Conservation (phyloP, 2,888 invertebrate species). For the Toxonevra muliebris region DNA sequence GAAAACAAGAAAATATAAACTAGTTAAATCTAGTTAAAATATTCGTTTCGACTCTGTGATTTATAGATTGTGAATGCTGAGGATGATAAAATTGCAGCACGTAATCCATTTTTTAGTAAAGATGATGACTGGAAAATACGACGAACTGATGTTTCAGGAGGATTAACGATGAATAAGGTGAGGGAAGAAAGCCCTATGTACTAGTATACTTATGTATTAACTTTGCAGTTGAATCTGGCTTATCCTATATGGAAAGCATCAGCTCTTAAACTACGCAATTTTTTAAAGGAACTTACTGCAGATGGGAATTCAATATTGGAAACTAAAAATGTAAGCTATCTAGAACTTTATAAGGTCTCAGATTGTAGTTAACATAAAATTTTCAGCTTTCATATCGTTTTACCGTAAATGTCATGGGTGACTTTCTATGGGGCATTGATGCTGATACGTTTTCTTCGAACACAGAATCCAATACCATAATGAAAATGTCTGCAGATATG, state of each 20-base stretch:
- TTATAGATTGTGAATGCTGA: slow-evolving; percentile 12
- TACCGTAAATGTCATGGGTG: slow-evolving; percentile 52
- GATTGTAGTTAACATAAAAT: too few relatives aligned
- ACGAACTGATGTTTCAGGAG: slow-evolving; percentile 65
- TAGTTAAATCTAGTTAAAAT: background rate
- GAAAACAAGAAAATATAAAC: background rate
- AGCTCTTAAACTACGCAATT: slow-evolving; percentile 43
- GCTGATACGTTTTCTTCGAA: slow-evolving; percentile 44
- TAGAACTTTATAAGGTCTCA: too few relatives aligned
- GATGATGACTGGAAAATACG: slow-evolving; percentile 64
- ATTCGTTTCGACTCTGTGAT: too few relatives aligned
- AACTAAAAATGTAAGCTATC: slow-evolving; percentile 52
- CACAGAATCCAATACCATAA: slow-evolving; percentile 38
- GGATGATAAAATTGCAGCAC: slow-evolving; percentile 42
- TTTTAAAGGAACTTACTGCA: slow-evolving; percentile 33
- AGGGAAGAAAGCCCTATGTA: background rate
- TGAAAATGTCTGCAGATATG: slow-evolving; percentile 41
- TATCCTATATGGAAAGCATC: slow-evolving; percentile 49
- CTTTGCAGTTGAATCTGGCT: slow-evolving; percentile 40
- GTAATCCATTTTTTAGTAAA: slow-evolving; percentile 46
- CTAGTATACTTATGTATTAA: too few relatives aligned
- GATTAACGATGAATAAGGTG: slow-evolving; percentile 65
- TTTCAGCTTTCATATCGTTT: slow-evolving; percentile 51
- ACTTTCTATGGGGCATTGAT: slow-evolving; percentile 58
- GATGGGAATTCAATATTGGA: slow-evolving; percentile 44